Conservation (phyloP, 2,113 vertebrate species). For the Pygathrix nemaeus region DNA sequence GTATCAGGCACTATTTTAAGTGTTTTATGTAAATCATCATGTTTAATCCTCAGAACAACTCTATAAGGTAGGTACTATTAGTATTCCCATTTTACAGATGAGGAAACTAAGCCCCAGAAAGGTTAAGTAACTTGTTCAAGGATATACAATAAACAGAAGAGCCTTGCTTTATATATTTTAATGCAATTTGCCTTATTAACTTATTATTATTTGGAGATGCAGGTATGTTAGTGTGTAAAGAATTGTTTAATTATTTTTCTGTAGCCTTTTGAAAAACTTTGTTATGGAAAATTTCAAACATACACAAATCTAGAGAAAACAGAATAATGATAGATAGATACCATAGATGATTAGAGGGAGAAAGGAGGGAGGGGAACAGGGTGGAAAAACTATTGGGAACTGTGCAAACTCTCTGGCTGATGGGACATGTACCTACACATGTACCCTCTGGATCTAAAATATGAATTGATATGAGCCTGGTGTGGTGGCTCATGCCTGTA, state of each 20-base stretch:
- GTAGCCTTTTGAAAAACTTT: neutral
- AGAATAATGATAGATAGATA: neutral
- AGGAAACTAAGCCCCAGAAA: conserved; percentile 11
- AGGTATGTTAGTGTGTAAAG: neutral
- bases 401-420: no score
- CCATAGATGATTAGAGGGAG: no score
- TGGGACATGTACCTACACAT: no score
- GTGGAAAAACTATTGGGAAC: no score
- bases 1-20: neutral
- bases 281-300: neutral
- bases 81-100: conserved; percentile 19
- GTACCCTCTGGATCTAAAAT: no score
- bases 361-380: no score
- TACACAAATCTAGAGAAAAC: neutral
- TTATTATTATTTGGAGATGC: neutral
- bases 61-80: neutral
- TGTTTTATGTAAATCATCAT: conserved; percentile 9
- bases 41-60: conserved; percentile 18
- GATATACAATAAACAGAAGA: conserved; percentile 3
- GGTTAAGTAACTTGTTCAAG: neutral
- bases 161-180: conserved; percentile 1
- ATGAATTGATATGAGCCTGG: no score
- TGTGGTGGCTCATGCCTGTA: no score
- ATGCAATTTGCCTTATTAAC: neutral
- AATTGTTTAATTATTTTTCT: conserved; percentile 7